Conservation (phyloP, 2,113 vertebrate genomes). For the Antennarius striatus region DNA sequence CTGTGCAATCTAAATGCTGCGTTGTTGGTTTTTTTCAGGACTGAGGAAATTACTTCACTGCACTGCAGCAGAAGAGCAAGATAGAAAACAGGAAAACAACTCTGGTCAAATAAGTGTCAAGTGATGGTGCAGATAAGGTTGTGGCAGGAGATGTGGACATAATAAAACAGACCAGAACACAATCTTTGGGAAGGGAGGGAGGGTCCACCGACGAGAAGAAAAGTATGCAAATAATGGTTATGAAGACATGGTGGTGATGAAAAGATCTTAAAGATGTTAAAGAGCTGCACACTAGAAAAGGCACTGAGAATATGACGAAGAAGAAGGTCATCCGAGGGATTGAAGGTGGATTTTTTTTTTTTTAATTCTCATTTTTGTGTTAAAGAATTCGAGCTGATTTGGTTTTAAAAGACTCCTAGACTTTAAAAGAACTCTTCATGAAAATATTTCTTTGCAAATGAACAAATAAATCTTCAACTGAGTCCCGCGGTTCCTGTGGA, state of each 20-base stretch:
- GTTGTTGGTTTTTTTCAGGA: not conserved
- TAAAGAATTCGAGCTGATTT: no score
- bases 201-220: constrained; percentile 33
- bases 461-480: no score
- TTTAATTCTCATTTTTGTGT: no score
- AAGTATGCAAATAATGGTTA: constrained; percentile 88
- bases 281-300: constrained; percentile 81
- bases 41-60: constrained; percentile 29
- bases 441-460: no score
- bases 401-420: no score
- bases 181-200: constrained; percentile 18
- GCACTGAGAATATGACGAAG: constrained; percentile 58
- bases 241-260: constrained; percentile 83
- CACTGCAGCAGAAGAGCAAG: constrained; percentile 33
- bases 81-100: constrained; percentile 12
- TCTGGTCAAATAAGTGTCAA: constrained; percentile 4
- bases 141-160: constrained; percentile 1
- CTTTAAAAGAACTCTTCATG: no score
- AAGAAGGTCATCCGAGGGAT: constrained; percentile 54
- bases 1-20: constrained; percentile 16
- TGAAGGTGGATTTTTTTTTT: not conserved
- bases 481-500: no score
- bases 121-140: constrained; percentile 26
- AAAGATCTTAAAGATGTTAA: constrained; percentile 88
- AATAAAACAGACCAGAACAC: not conserved